Percentiles rank a stretch among this genome's conserved stretches.
phyloP scores from a whole-genome alignment of 2,113 vertebrate genomes.

The Oryzias woworae region DNA sequence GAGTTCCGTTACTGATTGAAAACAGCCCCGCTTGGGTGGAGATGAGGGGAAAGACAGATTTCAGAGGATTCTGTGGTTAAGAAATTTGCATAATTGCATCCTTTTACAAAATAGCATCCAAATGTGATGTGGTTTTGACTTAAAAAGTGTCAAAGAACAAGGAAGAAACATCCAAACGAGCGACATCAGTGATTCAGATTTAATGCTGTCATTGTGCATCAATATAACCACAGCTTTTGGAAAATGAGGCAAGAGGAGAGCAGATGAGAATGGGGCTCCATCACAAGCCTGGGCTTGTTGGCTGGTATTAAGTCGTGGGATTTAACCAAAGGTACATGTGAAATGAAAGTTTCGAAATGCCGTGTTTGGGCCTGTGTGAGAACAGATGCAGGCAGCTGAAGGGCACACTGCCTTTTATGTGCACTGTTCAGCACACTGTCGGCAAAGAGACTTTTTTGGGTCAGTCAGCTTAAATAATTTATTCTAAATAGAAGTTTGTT shows the following conservation, averaged over 20 bases:
- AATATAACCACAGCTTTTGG: neutral
- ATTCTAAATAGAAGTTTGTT: neutral
- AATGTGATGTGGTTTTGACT: too few species aligned
- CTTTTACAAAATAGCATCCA: too few species aligned
- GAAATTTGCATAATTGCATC: too few species aligned
- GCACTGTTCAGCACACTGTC: too few species aligned
- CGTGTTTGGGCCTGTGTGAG: constrained; percentile 14
- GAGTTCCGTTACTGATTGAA: too few species aligned
- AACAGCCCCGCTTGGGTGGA: too few species aligned
- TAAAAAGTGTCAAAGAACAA: too few species aligned
- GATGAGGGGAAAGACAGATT: too few species aligned
- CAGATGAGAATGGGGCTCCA: neutral
- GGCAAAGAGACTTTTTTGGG: neutral
- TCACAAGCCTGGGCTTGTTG: constrained; percentile 23
- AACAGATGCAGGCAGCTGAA: neutral
- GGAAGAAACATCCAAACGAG: too few species aligned
- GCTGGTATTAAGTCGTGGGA: constrained; percentile 30
- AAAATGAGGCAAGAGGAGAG: neutral
- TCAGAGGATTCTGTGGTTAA: too few species aligned
- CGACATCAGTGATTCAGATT: neutral
- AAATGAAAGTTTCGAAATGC: constrained; percentile 35
- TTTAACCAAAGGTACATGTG: constrained; percentile 2
- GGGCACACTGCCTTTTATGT: constrained; percentile 2
- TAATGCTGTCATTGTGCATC: constrained; percentile 2
- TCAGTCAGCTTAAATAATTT: neutral